A percentile compares a stretch with the other conserved stretches of the same genome.
Conservation (phyloP, 2,888 invertebrate genomes). For the Psylliodes chrysocephalus region DNA sequence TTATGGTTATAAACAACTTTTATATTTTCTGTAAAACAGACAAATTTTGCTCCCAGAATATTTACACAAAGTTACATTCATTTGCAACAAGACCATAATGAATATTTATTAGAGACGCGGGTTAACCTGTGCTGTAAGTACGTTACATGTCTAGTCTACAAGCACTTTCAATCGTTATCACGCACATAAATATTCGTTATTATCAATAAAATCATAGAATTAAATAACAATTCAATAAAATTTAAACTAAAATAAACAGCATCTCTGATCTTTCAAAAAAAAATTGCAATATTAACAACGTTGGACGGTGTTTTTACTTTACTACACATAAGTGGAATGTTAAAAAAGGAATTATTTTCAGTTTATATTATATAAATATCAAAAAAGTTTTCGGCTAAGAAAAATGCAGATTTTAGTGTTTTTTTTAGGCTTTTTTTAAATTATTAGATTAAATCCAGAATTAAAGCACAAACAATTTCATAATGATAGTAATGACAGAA, state of each 20-base stretch:
- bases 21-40: conserved; percentile 63
- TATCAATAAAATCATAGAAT: conserved; percentile 55
- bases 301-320: conserved; percentile 50
- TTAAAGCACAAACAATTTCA: too few species aligned
- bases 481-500: too few species aligned
- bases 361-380: neutral
- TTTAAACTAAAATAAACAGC: conserved; percentile 53
- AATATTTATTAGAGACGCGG: conserved; percentile 37
- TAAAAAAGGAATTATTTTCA: conserved; percentile 15
- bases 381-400: neutral
- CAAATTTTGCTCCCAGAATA: conserved; percentile 62
- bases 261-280: conserved; percentile 39
- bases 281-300: conserved; percentile 44
- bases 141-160: conserved; percentile 32
- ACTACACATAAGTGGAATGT: conserved; percentile 35
- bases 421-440: too few species aligned
- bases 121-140: conserved; percentile 43
- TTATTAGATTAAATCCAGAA: too few species aligned
- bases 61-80: conserved; percentile 56
- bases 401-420: too few species aligned
- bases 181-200: conserved; percentile 34
- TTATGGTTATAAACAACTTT: conserved; percentile 58
- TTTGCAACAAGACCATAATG: conserved; percentile 43
- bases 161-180: conserved; percentile 15
- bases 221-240: conserved; percentile 59